A percentile compares a stretch with the other conserved stretches of the same genome.
These are phyloP conservation scores for Hirtodrosophila cameraria DNA, from an alignment of 2,888 invertebrate genomes.

Conservation along the genomic window DNA sequence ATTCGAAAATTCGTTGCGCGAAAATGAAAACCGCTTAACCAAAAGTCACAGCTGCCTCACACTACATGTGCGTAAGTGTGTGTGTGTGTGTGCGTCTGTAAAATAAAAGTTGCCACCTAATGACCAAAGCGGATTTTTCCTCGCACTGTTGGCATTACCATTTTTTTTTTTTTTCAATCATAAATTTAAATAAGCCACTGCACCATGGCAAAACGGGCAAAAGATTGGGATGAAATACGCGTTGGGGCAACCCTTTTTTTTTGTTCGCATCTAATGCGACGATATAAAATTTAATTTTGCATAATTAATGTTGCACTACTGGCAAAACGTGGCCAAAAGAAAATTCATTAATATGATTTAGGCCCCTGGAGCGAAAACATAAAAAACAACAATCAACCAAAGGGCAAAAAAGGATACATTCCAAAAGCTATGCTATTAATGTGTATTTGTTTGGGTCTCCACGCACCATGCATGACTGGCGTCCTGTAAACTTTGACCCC, in stretches of 20 bases:
- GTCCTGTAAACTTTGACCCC: conserved; percentile 39
- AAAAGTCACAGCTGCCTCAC: conserved; percentile 46
- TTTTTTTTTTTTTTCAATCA: conserved; percentile 62
- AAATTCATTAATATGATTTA: conserved; percentile 74
- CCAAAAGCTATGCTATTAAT: conserved; percentile 52
- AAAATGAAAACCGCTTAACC: conserved; percentile 49
- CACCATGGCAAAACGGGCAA: conserved; percentile 7
- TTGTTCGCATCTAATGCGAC: conserved; percentile 64
- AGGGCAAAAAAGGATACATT: conserved; percentile 19
- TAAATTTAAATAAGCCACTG: conserved; percentile 72
- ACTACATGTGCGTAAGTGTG: neutral
- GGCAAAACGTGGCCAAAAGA: conserved; percentile 55
- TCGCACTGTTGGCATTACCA: conserved; percentile 47
- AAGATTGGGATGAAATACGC: conserved; percentile 27
- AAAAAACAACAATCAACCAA: conserved; percentile 22
- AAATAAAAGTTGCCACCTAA: conserved; percentile 42
- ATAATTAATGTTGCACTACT: conserved; percentile 71
- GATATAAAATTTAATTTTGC: conserved; percentile 77
- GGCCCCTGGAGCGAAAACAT: conserved; percentile 31
- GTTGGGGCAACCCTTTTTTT: conserved; percentile 36
- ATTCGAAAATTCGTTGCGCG: conserved; percentile 21
- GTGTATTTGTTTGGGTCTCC: conserved; percentile 61
- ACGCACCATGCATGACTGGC: conserved; percentile 67
- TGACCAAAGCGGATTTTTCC: conserved; percentile 65
- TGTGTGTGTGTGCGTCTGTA: conserved; percentile 2